Conservation (phyloP, 2,797 vertebrate genomes). For the Gephyroberyx darwinii region DNA sequence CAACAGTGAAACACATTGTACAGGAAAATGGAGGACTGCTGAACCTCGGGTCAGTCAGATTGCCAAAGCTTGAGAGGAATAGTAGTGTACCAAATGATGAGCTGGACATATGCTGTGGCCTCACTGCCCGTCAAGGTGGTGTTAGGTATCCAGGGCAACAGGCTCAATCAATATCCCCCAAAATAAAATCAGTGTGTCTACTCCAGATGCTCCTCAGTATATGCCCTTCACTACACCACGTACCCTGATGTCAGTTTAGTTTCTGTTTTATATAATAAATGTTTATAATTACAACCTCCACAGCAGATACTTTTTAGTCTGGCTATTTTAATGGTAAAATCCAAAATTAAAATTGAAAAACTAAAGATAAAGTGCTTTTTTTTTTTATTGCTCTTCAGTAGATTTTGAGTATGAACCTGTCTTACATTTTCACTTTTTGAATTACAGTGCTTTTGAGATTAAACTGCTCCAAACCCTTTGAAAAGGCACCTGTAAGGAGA, state of each 20-base stretch:
- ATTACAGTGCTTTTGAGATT: background rate
- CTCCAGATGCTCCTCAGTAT: background rate
- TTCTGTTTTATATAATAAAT: background rate
- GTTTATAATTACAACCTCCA: no score
- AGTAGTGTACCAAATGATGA: slow-evolving; percentile 31
- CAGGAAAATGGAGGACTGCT: slow-evolving; percentile 40
- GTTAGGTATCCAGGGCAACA: slow-evolving; percentile 24
- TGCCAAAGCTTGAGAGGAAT: slow-evolving; percentile 24
- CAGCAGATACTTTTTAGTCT: background rate
- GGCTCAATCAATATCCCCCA: slow-evolving; percentile 33
- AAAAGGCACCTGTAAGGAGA: background rate
- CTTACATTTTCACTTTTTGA: background rate
- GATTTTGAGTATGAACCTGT: background rate
- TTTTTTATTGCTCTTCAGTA: background rate
- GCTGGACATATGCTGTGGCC: slow-evolving; percentile 32
- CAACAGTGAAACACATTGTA: slow-evolving; percentile 64
- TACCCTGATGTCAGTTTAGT: background rate
- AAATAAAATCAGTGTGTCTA: slow-evolving; percentile 32
- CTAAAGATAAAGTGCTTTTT: background rate
- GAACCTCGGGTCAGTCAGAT: slow-evolving; percentile 32
- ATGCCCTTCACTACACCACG: background rate
- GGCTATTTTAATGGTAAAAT: background rate
- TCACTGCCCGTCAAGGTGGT: background rate
- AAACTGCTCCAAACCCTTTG: slow-evolving; percentile 3
- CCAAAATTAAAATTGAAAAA: background rate